These are phyloP conservation scores for Platanista minor DNA, from an alignment of 2,113 vertebrate species.

Conservation along the genomic window DNA sequence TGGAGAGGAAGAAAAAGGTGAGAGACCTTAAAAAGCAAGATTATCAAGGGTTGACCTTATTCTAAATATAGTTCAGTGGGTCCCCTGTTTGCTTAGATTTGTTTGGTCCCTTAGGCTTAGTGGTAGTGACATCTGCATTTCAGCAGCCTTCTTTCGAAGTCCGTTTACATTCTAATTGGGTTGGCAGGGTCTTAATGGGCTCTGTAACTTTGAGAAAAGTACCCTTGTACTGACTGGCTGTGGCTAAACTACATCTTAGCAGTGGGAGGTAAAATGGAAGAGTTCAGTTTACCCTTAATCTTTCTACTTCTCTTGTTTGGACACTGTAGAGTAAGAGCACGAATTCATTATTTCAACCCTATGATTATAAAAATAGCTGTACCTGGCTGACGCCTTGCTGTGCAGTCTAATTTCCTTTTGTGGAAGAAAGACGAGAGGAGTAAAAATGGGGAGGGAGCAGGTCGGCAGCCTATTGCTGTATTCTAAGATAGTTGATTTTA, in stretches of 20 bases:
- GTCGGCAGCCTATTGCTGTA: neutral
- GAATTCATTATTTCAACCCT: neutral
- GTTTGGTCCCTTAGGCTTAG: neutral
- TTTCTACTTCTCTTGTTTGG: constrained; percentile 7
- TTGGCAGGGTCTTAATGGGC: neutral
- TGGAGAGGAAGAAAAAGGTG: neutral
- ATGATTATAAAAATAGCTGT: neutral
- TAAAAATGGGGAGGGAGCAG: neutral
- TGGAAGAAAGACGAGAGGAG: neutral
- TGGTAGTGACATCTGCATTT: neutral
- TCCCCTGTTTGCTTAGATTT: neutral
- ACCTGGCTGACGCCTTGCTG: neutral
- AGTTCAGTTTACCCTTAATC: neutral
- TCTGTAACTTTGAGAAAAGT: neutral
- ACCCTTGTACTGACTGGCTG: neutral
- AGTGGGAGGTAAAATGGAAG: neutral
- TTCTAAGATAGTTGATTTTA: neutral
- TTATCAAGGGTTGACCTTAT: neutral
- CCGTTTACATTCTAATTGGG: neutral
- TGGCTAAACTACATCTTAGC: neutral
- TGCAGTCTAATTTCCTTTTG: neutral
- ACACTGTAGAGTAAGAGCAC: neutral
- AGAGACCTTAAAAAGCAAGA: neutral
- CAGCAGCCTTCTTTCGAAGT: constrained; percentile 5
- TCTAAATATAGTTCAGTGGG: neutral